phyloP scores from a whole-genome alignment of 2,113 vertebrate species.

The Patagioenas fasciata region DNA sequence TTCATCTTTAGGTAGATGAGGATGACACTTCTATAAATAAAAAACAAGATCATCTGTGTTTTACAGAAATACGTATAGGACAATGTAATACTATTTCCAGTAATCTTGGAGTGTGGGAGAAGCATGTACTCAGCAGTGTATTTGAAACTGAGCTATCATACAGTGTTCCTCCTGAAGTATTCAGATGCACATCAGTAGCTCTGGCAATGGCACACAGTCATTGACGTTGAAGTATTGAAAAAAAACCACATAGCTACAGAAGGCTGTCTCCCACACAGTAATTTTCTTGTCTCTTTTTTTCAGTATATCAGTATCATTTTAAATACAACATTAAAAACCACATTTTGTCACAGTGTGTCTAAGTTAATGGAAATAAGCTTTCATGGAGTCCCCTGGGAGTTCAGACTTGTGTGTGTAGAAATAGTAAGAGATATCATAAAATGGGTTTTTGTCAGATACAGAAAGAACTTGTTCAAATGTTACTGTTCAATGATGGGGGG shows the following conservation, averaged over 20 bases:
- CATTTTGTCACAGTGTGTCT: background rate
- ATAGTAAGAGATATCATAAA: background rate
- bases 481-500: background rate
- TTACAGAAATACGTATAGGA: background rate
- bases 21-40: background rate
- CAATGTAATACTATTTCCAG: background rate
- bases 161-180: background rate
- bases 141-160: background rate
- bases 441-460: background rate
- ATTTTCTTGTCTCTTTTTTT: background rate
- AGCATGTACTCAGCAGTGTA: background rate
- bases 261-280: background rate
- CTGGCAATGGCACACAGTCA: background rate
- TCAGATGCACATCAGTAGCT: background rate
- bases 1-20: background rate
- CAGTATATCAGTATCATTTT: background rate
- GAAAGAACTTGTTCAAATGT: background rate
- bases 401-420: background rate
- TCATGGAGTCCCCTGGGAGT: background rate
- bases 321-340: background rate
- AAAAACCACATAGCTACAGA: background rate
- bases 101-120: rapidly evolving
- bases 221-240: background rate
- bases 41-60: background rate
- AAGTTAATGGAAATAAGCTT: background rate